Percentiles rank a stretch among this genome's conserved stretches.
phyloP scores from a whole-genome alignment of 2,797 vertebrate species.

The Hippocampus kuda region DNA sequence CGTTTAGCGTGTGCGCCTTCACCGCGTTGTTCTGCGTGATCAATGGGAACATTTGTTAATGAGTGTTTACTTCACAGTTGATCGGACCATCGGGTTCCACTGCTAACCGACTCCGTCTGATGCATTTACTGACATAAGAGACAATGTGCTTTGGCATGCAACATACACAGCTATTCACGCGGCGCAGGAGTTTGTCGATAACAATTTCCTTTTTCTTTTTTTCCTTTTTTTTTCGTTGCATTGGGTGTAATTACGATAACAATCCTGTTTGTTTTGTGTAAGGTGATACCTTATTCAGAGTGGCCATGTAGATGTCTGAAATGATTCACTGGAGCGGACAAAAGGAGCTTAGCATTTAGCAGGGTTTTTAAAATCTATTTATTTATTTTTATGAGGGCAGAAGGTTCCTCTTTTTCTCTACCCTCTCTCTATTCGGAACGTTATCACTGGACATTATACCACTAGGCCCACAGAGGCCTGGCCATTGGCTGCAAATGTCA shows the following conservation, averaged over 20 bases:
- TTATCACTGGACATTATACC: constrained; percentile 36
- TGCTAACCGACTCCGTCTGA: constrained; percentile 39
- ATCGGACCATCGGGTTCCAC: constrained; percentile 28
- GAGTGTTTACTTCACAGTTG: constrained; percentile 52
- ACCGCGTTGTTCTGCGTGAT: constrained; percentile 29
- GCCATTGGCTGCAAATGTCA: constrained; percentile 49
- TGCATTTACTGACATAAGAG: constrained; percentile 36
- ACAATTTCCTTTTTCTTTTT: background rate
- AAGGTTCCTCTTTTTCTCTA: constrained; percentile 25
- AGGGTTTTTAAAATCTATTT: background rate
- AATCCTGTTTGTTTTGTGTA: background rate
- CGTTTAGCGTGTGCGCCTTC: background rate
- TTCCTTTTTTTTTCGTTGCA: background rate
- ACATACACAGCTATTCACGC: background rate
- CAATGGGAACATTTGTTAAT: constrained; percentile 50
- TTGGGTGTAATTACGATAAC: background rate
- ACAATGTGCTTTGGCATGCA: background rate
- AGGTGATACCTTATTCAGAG: background rate
- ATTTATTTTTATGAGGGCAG: background rate
- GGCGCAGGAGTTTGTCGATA: background rate
- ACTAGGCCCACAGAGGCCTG: constrained; percentile 29
- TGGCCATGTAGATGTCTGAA: background rate
- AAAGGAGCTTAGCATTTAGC: constrained; percentile 8
- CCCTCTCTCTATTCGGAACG: constrained; percentile 41
- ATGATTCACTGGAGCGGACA: constrained; percentile 8